These are phyloP conservation scores for Adelognathus sp. DNA, from an alignment of 2,888 invertebrate genomes.

Conservation along the genomic window DNA sequence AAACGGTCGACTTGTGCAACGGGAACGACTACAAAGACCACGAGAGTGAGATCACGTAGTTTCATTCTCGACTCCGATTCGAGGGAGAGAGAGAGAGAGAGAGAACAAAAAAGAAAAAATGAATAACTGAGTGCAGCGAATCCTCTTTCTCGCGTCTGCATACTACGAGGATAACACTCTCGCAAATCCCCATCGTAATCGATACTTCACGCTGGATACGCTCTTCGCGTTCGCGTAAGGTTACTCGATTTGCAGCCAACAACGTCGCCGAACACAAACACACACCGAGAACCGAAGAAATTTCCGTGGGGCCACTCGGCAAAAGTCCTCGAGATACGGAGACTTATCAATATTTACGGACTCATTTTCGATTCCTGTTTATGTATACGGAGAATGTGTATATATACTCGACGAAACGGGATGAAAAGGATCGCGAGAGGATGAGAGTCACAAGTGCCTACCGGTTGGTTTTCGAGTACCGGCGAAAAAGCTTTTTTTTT, in stretches of 20 bases:
- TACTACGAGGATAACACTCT: neutral
- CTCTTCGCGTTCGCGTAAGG: neutral
- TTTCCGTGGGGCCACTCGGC: slow-evolving; percentile 6
- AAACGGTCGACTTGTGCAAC: neutral
- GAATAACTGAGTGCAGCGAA: slow-evolving; percentile 35
- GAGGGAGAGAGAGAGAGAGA: neutral
- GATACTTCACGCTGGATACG: slow-evolving; percentile 20
- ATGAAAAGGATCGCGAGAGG: slow-evolving; percentile 8
- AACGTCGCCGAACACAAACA: slow-evolving; percentile 11
- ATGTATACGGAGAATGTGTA: neutral
- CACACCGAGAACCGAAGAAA: slow-evolving; percentile 20
- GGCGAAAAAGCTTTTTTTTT: slow-evolving; percentile 33
- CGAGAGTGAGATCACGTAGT: neutral
- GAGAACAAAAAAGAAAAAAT: slow-evolving; percentile 8
- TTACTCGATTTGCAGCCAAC: slow-evolving; percentile 2
- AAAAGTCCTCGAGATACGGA: slow-evolving; percentile 4
- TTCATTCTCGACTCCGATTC: neutral
- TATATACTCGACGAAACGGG: neutral
- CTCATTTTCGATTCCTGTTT: slow-evolving; percentile 38
- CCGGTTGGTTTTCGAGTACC: slow-evolving; percentile 12
- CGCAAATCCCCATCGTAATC: slow-evolving; percentile 29
- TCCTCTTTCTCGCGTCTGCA: neutral
- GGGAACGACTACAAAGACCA: neutral
- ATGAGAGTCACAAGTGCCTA: neutral
- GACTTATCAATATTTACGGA: slow-evolving; percentile 51